Evolutionary conservation across 1,140 invertebrate species (phyloP), one percentile per base, ranked within the genome.

Genomic region (Pollicipes pollicipes): DNA sequence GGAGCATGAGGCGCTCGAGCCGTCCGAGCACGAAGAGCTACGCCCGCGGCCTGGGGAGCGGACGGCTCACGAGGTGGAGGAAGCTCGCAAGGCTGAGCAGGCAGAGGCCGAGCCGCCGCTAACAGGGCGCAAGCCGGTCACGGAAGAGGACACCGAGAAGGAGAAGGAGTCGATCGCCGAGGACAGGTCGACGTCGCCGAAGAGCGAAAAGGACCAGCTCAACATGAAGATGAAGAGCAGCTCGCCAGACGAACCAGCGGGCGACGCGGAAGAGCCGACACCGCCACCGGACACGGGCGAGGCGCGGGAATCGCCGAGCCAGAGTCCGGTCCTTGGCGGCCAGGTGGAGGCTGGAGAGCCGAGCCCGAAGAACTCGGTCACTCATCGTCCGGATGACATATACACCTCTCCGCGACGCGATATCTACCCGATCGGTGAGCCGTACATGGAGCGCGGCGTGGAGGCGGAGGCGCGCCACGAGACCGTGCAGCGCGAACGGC

Each of bases 1-100:
- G 26, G 76, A 76, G 64, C 75, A 77, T 70, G 77, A 77, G 66
- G 77, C 77, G 70, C 74, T 75, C 0, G 72, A 75, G 30, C 72
- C 73, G 30, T 71, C 68, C 29, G 73, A 75, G 70, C 71, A 74
- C 70, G 72, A 73, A 35, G 70, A 73, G 21, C 73, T 26, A 21
- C 68, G 16, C 27, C 71, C 24, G 74, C 73, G 37, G 71, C 72
- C 27, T 70, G 63, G 26, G 73, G 73, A 30, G 71, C 73, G n/a
- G n/a, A n/a, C n/a, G n/a, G n/a, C n/a, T n/a, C n/a, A n/a, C n/a
- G n/a, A n/a, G n/a, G n/a, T n/a, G n/a, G n/a, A n/a, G n/a, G n/a
- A n/a, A n/a, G n/a, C n/a, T n/a, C n/a, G n/a, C n/a, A n/a, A n/a
- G n/a, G n/a, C n/a, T n/a, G n/a, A n/a, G n/a, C n/a, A n/a, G n/a